Percentiles rank a stretch among this genome's conserved stretches.
phyloP scores from a whole-genome alignment of 2,113 vertebrate genomes.

The Scortum barcoo region DNA sequence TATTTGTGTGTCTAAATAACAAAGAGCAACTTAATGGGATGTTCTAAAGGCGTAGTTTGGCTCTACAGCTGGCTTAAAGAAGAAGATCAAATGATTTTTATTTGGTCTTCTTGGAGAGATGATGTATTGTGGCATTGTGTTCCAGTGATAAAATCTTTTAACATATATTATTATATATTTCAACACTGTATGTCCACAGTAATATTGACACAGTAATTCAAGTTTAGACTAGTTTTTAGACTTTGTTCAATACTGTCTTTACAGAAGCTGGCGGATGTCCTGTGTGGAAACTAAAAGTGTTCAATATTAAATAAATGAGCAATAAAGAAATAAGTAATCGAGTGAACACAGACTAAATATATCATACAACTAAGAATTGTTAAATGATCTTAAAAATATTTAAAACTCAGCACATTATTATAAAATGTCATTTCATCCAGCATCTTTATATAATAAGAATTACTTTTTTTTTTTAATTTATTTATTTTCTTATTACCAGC shows the following conservation, averaged over 20 bases:
- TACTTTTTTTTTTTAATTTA: background rate
- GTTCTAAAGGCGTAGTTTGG: background rate
- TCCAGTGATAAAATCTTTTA: background rate
- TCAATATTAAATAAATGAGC: background rate
- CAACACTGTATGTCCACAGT: too few species aligned
- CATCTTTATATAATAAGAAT: background rate
- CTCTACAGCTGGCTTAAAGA: background rate
- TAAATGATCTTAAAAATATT: background rate
- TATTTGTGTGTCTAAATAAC: background rate
- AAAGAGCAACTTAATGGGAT: background rate
- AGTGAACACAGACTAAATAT: background rate
- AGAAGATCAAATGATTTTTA: constrained; percentile 27
- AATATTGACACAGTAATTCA: background rate
- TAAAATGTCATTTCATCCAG: background rate
- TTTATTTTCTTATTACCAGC: too few species aligned
- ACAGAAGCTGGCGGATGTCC: background rate
- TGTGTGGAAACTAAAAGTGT: background rate
- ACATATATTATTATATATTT: background rate
- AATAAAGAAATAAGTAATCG: background rate
- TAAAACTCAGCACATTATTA: background rate
- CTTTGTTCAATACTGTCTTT: background rate
- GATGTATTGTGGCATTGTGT: constrained; percentile 21
- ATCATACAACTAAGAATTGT: background rate
- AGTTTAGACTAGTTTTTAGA: background rate
- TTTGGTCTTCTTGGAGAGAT: constrained; percentile 56